Percentiles rank a stretch among this genome's conserved stretches.
These are phyloP conservation scores for Physeter macrocephalus DNA, from an alignment of 2,113 vertebrate genomes.

Conservation along the genomic window DNA sequence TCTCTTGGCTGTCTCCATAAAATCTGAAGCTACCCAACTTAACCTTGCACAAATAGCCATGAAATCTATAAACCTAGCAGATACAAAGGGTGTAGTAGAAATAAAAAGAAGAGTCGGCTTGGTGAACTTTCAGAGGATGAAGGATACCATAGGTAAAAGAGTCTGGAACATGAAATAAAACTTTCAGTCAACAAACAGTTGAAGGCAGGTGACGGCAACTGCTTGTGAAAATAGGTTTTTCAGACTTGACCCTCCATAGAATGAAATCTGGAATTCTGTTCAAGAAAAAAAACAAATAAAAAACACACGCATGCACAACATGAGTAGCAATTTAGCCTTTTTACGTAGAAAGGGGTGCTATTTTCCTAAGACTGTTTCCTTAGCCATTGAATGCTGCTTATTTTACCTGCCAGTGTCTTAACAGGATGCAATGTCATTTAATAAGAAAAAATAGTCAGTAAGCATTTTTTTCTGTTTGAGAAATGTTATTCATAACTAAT, in stretches of 20 bases:
- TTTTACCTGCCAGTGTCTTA: not conserved
- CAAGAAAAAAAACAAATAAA: slow-evolving; percentile 3
- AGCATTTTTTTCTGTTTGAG: not conserved
- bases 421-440: not conserved
- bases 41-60: slow-evolving; percentile 77
- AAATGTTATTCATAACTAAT: not conserved
- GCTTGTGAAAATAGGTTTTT: slow-evolving; percentile 45
- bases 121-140: slow-evolving; percentile 66
- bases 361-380: slow-evolving; percentile 7
- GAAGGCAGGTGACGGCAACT: slow-evolving; percentile 46
- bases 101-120: slow-evolving; percentile 69
- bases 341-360: not conserved
- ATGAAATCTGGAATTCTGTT: slow-evolving; percentile 45
- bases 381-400: not conserved
- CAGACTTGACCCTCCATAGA: not conserved
- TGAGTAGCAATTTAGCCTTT: slow-evolving; percentile 17
- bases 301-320: not conserved
- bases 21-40: slow-evolving; percentile 74
- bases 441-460: not conserved
- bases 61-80: slow-evolving; percentile 79
- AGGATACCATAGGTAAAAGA: slow-evolving; percentile 69
- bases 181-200: slow-evolving; percentile 68
- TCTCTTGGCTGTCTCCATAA: slow-evolving; percentile 71
- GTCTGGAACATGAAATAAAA: slow-evolving; percentile 68
- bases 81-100: slow-evolving; percentile 68